Percentiles rank a stretch among this genome's conserved stretches.
Evolutionary conservation across 2,113 vertebrate species (phyloP).

Genomic region (Lepisosteus oculatus): DNA sequence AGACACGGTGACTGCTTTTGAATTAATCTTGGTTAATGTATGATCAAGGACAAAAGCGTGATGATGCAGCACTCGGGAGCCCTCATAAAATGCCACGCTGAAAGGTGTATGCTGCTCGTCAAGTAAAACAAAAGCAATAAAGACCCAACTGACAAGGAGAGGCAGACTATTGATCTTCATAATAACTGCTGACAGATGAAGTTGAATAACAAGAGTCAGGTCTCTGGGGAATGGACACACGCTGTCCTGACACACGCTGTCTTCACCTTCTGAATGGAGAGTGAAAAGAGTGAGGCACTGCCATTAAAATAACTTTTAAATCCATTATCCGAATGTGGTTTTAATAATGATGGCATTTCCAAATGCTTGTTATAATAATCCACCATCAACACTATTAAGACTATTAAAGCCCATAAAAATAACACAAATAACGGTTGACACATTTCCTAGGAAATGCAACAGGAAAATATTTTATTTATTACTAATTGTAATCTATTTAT

Average conservation of each 20-base stretch:
- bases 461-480: no score
- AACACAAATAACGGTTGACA: no score
- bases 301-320: no score
- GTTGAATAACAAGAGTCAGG: not conserved
- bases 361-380: no score
- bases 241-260: not conserved
- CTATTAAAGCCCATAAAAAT: no score
- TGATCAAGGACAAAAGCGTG: conserved; percentile 14
- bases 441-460: no score
- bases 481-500: no score
- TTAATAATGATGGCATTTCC: no score
- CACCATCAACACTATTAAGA: no score
- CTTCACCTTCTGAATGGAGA: no score
- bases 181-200: conserved; percentile 2
- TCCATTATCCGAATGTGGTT: no score
- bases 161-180: conserved; percentile 12
- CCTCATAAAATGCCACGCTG: not conserved
- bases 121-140: conserved; percentile 12
- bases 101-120: conserved; percentile 14
- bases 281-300: no score
- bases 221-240: not conserved
- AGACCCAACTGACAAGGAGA: not conserved
- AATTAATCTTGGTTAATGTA: conserved; percentile 4
- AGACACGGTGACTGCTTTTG: conserved; percentile 8
- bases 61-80: not conserved